Evolutionary conservation across 1,140 invertebrate genomes (phyloP), one percentile per base, ranked within the genome.

Genomic region (Ostrea denselamellosa): DNA sequence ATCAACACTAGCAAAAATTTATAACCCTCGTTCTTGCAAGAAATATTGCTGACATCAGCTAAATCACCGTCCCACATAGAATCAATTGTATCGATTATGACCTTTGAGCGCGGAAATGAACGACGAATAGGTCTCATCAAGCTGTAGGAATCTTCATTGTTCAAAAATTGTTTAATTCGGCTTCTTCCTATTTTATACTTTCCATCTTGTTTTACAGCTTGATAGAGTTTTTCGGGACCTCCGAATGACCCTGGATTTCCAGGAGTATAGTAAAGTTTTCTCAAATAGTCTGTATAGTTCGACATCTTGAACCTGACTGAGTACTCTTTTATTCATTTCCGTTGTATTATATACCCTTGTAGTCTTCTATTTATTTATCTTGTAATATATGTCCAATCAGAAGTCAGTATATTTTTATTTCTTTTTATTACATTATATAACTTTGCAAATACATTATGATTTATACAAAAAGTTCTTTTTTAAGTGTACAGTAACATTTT

Each of bases 1-100:
- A 87, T 87, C 8, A 85, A 77, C 52, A 89, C 53, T 53, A 87
- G 22, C 51, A 89, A 68, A 54, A 85, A 87, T 62, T 68, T 87
- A 19, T 84, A 83, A 25, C 58, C 83, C 9, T 62, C 58, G 7
- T 87, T 84, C 14, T 87, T 0, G 0, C 19, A 65, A 34, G 54
- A 58, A 84, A 85, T 34, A 25, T 87, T 87, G 12, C 44, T 56
- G 54, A 56, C 54, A 56, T 56, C 54, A 8, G 54, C 54, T 56
- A 56, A 56, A 56, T 56, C 54, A 4, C 54, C 54, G 14, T 56
- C 54, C 54, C 54, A 56, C 54, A 56, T 56, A 56, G 54, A 56
- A 56, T 56, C 54, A 56, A 56, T 56, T 0, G 54, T 56, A 8
- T 56, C 8, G 0, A 88, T 84, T 53, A 88, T 53, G 7, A 88